Base-by-base conservation (phyloP, 2,797 vertebrate genomes). In the Sebastolobus altivelis region DNA sequence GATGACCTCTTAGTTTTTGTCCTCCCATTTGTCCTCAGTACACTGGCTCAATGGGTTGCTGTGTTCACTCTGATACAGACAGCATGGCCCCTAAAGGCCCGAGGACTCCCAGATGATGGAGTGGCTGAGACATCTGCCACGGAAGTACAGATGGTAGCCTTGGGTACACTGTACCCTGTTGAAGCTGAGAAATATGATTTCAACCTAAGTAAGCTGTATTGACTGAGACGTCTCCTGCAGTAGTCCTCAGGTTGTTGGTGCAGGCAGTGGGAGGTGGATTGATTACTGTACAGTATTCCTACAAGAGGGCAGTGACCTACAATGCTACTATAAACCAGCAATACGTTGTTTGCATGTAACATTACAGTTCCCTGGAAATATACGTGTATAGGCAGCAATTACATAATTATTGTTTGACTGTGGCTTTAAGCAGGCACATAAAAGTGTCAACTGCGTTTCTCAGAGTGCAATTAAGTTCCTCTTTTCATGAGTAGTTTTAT, bases 1-100 rank as follows among this genome's bases (percentile, higher is more conserved):
- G 87, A 87, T 82, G 89, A 94, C 93, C 92, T 92, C 91, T 88
- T 80, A 78, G 90, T 89, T 88, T 86, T 79, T 46, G 81, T 93
- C 92, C 87, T 87, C 79, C 25, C 62, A 60, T 90, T 92, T 89
- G 89, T 91, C 89, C 79, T 82, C 79, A 8, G 79, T 54, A 55
- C 66, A 4, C 65, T 6, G 58, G 78, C 82, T 93, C 90, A 92
- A 85, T 90, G 84, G 89, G 72, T 61, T 63, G 35, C 82, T 85
- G 84, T 93, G 89, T 93, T 93, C 88, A 37, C 84, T 84, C 73
- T 71, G 65, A 84, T 72, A 60, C 60, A 31, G 82, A 86, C 90
- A 83, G 82, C 58, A 27, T 65, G 72, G 60, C 76, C 87, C 84
- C 83, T 33, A 59, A 84, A 85, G 85, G 88, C 89, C 75, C 35